Evolutionary conservation across 1,140 invertebrate species (phyloP).

Genomic region (Bombus superbus): DNA sequence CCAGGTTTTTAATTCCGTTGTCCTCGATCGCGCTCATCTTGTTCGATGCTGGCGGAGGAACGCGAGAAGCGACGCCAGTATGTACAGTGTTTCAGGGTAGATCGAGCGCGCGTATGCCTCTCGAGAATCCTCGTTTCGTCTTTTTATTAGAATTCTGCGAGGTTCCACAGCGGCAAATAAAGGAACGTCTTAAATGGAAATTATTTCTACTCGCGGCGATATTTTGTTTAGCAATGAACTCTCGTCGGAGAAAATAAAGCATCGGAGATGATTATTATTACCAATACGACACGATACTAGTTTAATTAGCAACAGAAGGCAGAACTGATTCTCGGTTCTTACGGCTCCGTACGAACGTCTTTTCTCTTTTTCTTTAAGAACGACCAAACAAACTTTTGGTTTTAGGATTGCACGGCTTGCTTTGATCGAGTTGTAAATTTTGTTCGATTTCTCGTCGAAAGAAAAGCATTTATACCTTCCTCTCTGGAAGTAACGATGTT

Average conservation of each 20-base stretch:
- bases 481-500: too few species aligned
- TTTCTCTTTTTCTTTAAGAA: neutral
- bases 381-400: neutral
- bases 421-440: neutral
- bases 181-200: neutral
- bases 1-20: neutral
- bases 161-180: neutral
- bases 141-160: neutral
- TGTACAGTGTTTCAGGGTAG: neutral
- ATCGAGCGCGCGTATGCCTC: neutral
- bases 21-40: too few species aligned
- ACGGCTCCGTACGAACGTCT: neutral
- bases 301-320: neutral
- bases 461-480: too few species aligned
- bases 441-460: neutral
- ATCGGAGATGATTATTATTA: neutral
- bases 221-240: conserved; percentile 3
- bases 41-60: neutral
- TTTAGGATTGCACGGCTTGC: neutral
- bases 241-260: neutral
- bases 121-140: neutral
- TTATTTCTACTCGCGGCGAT: neutral
- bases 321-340: neutral
- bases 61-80: neutral
- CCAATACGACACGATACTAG: too few species aligned